Base-by-base conservation (phyloP, 2,113 vertebrate species). In the Pyxicephalus adspersus region DNA sequence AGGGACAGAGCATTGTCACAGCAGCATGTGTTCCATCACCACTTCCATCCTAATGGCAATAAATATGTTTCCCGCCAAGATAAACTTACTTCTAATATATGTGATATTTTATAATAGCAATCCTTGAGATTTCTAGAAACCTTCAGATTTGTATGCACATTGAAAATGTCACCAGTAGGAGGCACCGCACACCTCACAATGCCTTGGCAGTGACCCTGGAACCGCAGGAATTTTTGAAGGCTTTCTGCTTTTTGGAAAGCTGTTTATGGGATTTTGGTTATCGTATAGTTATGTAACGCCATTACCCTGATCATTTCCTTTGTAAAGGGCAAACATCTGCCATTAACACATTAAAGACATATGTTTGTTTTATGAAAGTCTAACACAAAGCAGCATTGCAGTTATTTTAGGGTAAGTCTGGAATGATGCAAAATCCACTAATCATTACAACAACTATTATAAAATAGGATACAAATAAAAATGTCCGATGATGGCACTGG, bases 211-310 rank as follows among this genome's bases (percentile, higher is more conserved):
- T 23, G 54, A 58, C 23, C 54, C 54, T 57, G 51, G 15, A 29
- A 26, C 55, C 34, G 20, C 29, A 58, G 54, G 29, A 28, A 8
- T 58, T 58, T 57, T 29, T 16, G 70, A 57, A 23, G 15, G 25
- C 50, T n/a, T n/a, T 20, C 45, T 28, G 67, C 50, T 20, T 34
- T 45, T 57, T n/a, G 18, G n/a, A 58, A 57, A 58, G 28, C 25
- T 58, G 54, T 17, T 13, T 58, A 31, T 38, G 54, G 71, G 71
- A 74, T 74, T 58, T 58, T 17, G 45, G 23, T 71, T 54, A 54
- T 20, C 28, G 20, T 34, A 25, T 34, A 28, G 71, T 74, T 74
- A 58, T 17, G 54, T 74, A 74, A 74, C 29, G 25, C 19, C 51
- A 74, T n/a, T 72, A 57, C 16, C 34, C 9, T 34, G 7, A 15